Conservation (phyloP, 1,140 invertebrate species). For the Ceratina australensis region DNA sequence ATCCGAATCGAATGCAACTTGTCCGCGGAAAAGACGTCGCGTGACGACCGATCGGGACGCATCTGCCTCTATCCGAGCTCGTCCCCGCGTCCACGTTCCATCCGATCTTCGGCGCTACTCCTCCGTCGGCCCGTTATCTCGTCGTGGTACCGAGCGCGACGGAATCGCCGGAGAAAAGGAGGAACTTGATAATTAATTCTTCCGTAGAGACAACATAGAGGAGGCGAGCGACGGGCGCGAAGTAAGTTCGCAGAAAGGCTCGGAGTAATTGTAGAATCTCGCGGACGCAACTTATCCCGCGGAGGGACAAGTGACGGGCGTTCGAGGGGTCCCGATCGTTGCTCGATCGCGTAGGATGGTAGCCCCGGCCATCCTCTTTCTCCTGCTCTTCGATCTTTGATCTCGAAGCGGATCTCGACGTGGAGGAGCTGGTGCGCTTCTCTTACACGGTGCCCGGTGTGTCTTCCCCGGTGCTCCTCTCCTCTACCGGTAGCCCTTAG, state of each 20-base stretch:
- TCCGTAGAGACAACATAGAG: neutral
- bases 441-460: constrained; percentile 1
- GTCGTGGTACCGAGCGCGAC: too few species aligned
- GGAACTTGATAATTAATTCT: constrained; percentile 15
- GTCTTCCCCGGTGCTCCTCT: constrained; percentile 11
- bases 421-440: constrained; percentile 12
- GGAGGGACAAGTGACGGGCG: constrained; percentile 68
- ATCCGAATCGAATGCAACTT: constrained; percentile 7
- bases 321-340: constrained; percentile 54
- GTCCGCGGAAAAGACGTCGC: neutral
- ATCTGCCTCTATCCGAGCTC: neutral
- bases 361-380: constrained; percentile 41
- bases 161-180: neutral
- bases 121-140: constrained; percentile 10
- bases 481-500: constrained; percentile 47
- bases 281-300: constrained; percentile 74
- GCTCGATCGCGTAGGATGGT: constrained; percentile 47
- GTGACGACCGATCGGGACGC: constrained; percentile 21
- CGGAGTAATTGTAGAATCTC: constrained; percentile 79
- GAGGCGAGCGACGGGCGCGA: constrained; percentile 12
- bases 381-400: constrained; percentile 63
- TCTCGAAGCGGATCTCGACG: constrained; percentile 53
- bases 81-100: neutral
- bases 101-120: constrained; percentile 7
- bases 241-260: constrained; percentile 74